Evolutionary conservation across 2,113 vertebrate genomes (phyloP).

Genomic region (Hippocampus mohnikei): DNA sequence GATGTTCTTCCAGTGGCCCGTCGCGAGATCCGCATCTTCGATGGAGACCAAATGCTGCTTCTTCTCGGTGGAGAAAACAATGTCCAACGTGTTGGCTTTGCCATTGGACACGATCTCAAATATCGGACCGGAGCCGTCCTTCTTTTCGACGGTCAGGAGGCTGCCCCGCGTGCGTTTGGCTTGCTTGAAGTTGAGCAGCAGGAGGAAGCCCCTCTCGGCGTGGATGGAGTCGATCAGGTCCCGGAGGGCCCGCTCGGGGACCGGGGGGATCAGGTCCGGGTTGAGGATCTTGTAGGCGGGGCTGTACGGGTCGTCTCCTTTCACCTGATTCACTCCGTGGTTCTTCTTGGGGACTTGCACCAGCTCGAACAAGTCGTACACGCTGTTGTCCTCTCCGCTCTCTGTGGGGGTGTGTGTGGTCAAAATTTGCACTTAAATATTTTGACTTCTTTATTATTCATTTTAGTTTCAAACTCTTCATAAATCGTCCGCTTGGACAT

Average conservation of each 20-base stretch:
- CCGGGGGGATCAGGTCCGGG: conserved; percentile 85
- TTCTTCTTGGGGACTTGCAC: conserved; percentile 78
- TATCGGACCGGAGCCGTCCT: conserved; percentile 84
- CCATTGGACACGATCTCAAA: conserved; percentile 94
- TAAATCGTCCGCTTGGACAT: no score
- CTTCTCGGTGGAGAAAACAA: conserved; percentile 84
- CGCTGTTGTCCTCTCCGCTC: conserved; percentile 86
- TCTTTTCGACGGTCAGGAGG: conserved; percentile 86
- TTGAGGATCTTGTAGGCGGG: conserved; percentile 94
- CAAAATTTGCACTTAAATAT: not conserved
- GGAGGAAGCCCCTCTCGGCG: conserved; percentile 89
- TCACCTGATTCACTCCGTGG: conserved; percentile 83
- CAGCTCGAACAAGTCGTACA: conserved; percentile 93
- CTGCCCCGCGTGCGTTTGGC: conserved; percentile 86
- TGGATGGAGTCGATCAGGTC: conserved; percentile 90
- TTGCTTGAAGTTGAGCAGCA: conserved; percentile 91
- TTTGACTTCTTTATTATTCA: not conserved
- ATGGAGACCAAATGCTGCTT: conserved; percentile 92
- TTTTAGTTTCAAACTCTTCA: no score
- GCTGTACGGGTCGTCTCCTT: conserved; percentile 91
- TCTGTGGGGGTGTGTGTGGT: conserved; percentile 66
- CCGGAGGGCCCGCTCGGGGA: conserved; percentile 85
- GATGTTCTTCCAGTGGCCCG: conserved; percentile 93
- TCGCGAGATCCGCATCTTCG: conserved; percentile 89
- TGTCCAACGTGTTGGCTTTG: conserved; percentile 91